phyloP scores from a whole-genome alignment of 2,797 vertebrate genomes.

The Clarias laeviceps region DNA sequence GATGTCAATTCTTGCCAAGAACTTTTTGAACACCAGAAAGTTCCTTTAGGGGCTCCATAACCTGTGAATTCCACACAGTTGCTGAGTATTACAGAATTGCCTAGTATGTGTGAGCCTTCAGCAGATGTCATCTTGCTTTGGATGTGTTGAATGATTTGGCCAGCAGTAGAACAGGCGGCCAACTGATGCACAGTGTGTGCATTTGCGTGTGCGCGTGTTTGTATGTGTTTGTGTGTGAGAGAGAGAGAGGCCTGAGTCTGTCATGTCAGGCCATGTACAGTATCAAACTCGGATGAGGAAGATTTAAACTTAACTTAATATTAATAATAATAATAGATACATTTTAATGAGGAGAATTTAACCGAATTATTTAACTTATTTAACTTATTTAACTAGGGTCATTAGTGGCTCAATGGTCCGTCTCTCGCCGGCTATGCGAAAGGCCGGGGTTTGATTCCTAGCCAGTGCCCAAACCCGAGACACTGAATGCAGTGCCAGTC shows the following conservation, averaged over 20 bases:
- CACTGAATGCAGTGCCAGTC: too few species aligned
- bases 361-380: not conserved
- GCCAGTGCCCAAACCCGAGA: too few species aligned
- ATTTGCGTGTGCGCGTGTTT: too few species aligned
- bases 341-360: not conserved
- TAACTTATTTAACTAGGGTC: too few species aligned
- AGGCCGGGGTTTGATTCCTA: too few species aligned
- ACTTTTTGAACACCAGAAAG: too few species aligned
- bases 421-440: too few species aligned
- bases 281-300: not conserved
- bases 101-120: slow-evolving; percentile 5
- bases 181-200: slow-evolving; percentile 17
- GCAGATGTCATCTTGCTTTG: slow-evolving; percentile 30
- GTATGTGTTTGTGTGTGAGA: not conserved
- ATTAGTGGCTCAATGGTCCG: too few species aligned
- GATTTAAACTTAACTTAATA: not conserved
- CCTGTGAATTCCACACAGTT: not conserved
- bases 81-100: not conserved
- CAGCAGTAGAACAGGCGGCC: slow-evolving; percentile 8
- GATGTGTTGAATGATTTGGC: slow-evolving; percentile 11
- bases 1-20: too few species aligned
- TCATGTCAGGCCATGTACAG: slow-evolving; percentile 46
- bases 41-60: too few species aligned
- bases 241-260: not conserved
- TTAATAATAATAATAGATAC: not conserved